phyloP scores from a whole-genome alignment of 2,888 invertebrate species.

The Colletes collaris region DNA sequence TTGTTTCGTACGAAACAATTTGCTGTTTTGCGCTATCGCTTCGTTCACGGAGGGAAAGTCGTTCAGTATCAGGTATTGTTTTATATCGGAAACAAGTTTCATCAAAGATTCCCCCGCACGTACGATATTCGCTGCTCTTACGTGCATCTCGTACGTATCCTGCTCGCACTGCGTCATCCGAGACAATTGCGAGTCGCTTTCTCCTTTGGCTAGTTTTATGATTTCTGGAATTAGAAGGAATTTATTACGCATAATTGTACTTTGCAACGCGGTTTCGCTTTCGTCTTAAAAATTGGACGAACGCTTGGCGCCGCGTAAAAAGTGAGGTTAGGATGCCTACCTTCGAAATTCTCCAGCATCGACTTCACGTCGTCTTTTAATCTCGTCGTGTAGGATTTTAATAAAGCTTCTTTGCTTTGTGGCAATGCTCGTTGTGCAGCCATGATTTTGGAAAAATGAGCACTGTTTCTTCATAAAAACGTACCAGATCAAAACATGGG shows the following conservation, averaged over 20 bases:
- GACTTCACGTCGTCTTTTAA: constrained; percentile 98
- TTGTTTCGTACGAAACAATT: constrained; percentile 94
- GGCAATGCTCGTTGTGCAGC: constrained; percentile 87
- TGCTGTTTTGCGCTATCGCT: constrained; percentile 96
- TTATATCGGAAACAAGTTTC: constrained; percentile 98
- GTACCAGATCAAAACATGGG: background rate
- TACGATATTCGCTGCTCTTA: constrained; percentile 97
- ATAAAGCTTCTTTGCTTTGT: constrained; percentile 96
- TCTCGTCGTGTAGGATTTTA: constrained; percentile 97
- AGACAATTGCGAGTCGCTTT: constrained; percentile 95
- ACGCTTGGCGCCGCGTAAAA: background rate
- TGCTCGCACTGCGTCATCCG: constrained; percentile 97
- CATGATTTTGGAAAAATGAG: constrained; percentile 64
- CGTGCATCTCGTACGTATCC: constrained; percentile 98
- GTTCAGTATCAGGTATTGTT: constrained; percentile 98
- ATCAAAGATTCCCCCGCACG: constrained; percentile 98
- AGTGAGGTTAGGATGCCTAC: constrained; percentile 83
- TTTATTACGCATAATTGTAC: background rate
- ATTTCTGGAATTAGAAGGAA: constrained; percentile 88
- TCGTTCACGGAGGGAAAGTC: constrained; percentile 99
- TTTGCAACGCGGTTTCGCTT: fast-evolving
- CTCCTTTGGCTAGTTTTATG: constrained; percentile 93
- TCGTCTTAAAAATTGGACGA: background rate
- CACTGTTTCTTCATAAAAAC: background rate
- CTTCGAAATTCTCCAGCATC: constrained; percentile 98